phyloP scores from a whole-genome alignment of 2,113 vertebrate species.

The Pungitius pungitius region DNA sequence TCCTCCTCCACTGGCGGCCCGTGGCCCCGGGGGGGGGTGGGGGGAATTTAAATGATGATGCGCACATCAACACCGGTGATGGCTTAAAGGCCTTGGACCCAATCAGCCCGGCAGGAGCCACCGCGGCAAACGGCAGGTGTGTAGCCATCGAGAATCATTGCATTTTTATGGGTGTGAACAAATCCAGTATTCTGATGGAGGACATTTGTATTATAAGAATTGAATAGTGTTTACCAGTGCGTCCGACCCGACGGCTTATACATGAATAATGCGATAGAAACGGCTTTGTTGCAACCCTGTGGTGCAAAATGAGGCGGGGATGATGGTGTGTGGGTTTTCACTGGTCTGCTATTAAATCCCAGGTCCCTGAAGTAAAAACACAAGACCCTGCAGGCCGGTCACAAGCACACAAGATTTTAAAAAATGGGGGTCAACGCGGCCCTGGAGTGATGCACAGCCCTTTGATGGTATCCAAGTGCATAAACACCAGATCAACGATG shows the following conservation, averaged over 20 bases:
- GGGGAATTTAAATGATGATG: constrained; percentile 58
- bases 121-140: constrained; percentile 26
- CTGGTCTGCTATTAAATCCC: constrained; percentile 20
- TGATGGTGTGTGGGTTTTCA: constrained; percentile 2
- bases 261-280: constrained; percentile 41
- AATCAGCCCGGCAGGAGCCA: constrained; percentile 58
- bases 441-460: constrained; percentile 3
- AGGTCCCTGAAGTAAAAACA: background rate
- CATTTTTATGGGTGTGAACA: constrained; percentile 27
- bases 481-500: constrained; percentile 23
- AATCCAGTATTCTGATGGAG: constrained; percentile 30
- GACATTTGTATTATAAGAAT: constrained; percentile 44
- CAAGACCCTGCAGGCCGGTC: background rate
- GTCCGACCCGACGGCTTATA: background rate
- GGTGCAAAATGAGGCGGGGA: background rate
- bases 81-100: constrained; percentile 43
- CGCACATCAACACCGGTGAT: constrained; percentile 56
- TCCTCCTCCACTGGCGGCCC: constrained; percentile 50
- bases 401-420: background rate
- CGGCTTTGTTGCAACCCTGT: background rate
- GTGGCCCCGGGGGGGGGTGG: constrained; percentile 6
- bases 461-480: background rate
- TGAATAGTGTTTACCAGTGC: constrained; percentile 26
- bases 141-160: constrained; percentile 28
- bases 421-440: background rate